These are phyloP conservation scores for Mus musculus DNA, from an alignment of 2,113 vertebrate species.

Conservation along the genomic window DNA sequence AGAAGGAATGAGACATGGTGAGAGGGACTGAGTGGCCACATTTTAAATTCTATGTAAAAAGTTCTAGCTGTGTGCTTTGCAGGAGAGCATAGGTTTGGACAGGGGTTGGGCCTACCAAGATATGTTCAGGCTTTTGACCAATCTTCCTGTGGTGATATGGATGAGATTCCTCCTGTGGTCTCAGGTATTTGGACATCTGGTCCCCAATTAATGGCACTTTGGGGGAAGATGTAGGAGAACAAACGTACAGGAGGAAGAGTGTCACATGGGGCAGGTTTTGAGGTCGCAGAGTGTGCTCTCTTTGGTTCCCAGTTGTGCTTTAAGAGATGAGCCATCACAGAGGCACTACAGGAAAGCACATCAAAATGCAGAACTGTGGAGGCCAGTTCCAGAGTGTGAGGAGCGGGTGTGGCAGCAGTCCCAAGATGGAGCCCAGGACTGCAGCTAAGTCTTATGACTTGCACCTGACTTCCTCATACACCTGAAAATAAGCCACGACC, in stretches of 20 bases:
- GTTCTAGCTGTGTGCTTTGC: not conserved
- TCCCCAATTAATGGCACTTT: not conserved
- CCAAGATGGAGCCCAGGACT: too few relatives aligned
- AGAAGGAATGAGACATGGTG: not conserved
- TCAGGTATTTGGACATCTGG: not conserved
- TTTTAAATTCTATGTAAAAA: not conserved
- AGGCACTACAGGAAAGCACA: not conserved
- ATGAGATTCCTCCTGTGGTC: not conserved
- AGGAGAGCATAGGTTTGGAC: not conserved
- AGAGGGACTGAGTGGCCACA: not conserved
- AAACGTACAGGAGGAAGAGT: not conserved
- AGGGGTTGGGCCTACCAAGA: not conserved
- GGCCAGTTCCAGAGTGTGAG: not conserved
- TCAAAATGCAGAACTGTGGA: too few relatives aligned
- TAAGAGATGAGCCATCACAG: not conserved
- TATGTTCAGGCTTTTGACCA: not conserved
- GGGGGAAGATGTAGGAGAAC: fast-evolving
- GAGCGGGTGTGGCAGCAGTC: too few relatives aligned
- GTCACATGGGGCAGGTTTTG: not conserved
- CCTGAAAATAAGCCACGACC: too few relatives aligned
- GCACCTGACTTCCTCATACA: too few relatives aligned
- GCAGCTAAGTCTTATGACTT: too few relatives aligned
- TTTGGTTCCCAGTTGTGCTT: not conserved
- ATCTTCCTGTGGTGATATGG: not conserved
- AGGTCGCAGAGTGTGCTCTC: too few relatives aligned